phyloP scores from a whole-genome alignment of 2,113 vertebrate species.

The Charina bottae region DNA sequence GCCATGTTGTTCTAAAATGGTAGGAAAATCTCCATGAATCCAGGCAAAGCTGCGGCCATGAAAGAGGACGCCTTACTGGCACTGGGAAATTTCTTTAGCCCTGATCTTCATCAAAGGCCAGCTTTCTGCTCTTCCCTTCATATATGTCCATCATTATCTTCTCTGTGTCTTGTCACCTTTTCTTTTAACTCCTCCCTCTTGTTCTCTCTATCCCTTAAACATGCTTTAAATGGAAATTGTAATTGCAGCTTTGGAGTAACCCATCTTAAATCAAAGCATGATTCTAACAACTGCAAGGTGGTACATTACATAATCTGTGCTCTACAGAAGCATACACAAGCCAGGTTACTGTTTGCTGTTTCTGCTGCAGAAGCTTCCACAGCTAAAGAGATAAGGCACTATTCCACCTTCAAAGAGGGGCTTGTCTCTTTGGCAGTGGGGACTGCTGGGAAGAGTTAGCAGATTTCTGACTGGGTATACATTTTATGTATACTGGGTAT shows the following conservation, averaged over 20 bases:
- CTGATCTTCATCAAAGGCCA: neutral
- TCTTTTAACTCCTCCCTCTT: neutral
- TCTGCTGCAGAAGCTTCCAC: neutral
- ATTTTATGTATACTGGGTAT: too few species aligned
- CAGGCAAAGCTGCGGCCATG: neutral
- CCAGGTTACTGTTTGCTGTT: neutral
- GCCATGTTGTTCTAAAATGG: neutral
- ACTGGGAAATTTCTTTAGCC: neutral
- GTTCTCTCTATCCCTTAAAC: neutral
- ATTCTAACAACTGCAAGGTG: neutral
- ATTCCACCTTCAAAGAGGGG: neutral
- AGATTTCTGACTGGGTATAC: neutral
- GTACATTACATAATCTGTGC: neutral
- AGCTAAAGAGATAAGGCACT: neutral
- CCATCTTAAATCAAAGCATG: neutral
- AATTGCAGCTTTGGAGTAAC: neutral
- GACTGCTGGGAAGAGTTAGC: neutral
- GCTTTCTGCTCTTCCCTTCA: neutral
- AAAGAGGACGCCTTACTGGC: neutral
- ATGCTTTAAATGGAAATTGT: neutral
- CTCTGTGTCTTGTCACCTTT: neutral
- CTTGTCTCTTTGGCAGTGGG: neutral
- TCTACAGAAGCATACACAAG: neutral
- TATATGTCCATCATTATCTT: neutral
- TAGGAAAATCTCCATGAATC: neutral